Percentiles rank a stretch among this genome's conserved stretches.
phyloP scores from a whole-genome alignment of 2,113 vertebrate genomes.

The Mugil cephalus region DNA sequence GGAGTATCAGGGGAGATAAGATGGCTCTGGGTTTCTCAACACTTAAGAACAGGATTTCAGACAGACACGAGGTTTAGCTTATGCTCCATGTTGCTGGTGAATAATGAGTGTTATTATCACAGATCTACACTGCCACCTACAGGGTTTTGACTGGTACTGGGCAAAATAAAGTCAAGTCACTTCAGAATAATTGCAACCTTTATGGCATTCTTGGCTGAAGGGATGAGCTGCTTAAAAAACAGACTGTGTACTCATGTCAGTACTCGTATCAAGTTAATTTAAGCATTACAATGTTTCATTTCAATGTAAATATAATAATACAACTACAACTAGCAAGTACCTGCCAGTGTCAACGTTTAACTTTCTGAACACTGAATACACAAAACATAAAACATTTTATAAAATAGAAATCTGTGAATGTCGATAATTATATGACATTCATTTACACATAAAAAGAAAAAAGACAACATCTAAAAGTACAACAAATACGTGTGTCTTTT shows the following conservation, averaged over 20 bases:
- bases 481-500: too few species aligned
- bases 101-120: background rate
- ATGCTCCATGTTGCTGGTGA: background rate
- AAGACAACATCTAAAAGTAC: too few species aligned
- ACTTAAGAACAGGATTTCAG: slow-evolving; percentile 16
- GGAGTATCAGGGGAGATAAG: slow-evolving; percentile 5
- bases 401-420: too few species aligned
- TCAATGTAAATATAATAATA: too few species aligned
- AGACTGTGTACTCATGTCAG: too few species aligned
- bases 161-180: background rate
- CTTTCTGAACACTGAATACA: too few species aligned
- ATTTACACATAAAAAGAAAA: too few species aligned
- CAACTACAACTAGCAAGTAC: too few species aligned
- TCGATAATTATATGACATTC: too few species aligned
- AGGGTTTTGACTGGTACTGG: background rate
- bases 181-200: background rate
- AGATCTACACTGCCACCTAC: slow-evolving; percentile 53
- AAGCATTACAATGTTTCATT: background rate
- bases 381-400: too few species aligned
- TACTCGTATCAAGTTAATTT: background rate
- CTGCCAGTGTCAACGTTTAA: too few species aligned
- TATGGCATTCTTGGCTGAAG: background rate
- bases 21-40: slow-evolving; percentile 20
- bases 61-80: slow-evolving; percentile 35
- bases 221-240: background rate